Conservation (phyloP, 1,140 invertebrate genomes). For the Euwallacea fornicatus region DNA sequence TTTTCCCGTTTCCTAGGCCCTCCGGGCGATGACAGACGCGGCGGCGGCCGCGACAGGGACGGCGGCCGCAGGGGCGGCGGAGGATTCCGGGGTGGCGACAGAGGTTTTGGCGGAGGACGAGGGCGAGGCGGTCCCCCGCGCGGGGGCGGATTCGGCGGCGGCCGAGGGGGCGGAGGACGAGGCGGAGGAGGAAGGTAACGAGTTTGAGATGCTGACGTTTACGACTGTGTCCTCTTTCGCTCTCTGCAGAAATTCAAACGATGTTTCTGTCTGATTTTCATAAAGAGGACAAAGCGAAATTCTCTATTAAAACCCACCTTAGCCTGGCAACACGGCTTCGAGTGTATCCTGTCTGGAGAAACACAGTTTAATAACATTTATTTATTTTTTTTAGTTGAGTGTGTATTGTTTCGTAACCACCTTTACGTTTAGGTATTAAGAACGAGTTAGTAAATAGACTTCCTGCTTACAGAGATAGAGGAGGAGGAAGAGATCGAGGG, state of each 20-base stretch:
- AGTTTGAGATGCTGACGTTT: neutral
- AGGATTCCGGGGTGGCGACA: slow-evolving; percentile 46
- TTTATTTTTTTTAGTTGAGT: neutral
- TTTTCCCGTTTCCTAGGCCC: slow-evolving; percentile 36
- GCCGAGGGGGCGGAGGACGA: slow-evolving; percentile 48
- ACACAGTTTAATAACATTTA: slow-evolving; percentile 28
- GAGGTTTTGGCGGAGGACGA: slow-evolving; percentile 51
- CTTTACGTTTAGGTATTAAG: slow-evolving; percentile 5
- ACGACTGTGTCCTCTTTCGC: slow-evolving; percentile 25
- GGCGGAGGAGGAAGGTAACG: slow-evolving; percentile 40
- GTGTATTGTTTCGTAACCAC: neutral
- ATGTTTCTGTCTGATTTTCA: slow-evolving; percentile 38
- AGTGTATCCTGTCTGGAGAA: slow-evolving; percentile 51
- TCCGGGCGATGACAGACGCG: slow-evolving; percentile 24
- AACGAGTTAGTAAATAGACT: neutral
- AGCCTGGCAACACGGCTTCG: slow-evolving; percentile 32
- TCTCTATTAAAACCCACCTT: slow-evolving; percentile 46
- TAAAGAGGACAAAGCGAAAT: slow-evolving; percentile 41
- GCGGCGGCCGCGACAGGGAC: slow-evolving; percentile 30
- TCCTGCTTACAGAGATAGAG: slow-evolving; percentile 26
- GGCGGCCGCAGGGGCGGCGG: slow-evolving; percentile 50
- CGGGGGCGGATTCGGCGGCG: slow-evolving; percentile 48
- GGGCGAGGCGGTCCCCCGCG: slow-evolving; percentile 50
- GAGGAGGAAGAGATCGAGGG: slow-evolving; percentile 34
- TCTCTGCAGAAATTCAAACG: slow-evolving; percentile 24